phyloP scores from a whole-genome alignment of 2,113 vertebrate genomes.

The Opisthocomus hoazin region DNA sequence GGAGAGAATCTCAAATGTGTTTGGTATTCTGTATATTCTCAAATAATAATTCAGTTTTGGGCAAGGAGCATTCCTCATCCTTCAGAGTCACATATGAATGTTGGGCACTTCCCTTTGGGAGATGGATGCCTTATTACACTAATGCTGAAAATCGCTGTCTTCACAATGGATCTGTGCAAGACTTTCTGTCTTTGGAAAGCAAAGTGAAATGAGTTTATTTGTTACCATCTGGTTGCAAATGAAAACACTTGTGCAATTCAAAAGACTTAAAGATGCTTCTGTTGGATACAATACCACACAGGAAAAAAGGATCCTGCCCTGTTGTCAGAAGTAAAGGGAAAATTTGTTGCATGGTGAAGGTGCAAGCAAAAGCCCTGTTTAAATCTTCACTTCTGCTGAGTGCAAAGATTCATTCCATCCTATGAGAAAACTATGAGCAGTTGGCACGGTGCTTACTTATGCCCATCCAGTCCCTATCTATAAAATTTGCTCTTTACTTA shows the following conservation, averaged over 20 bases:
- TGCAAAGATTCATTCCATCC: neutral
- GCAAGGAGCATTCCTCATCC: neutral
- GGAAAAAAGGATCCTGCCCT: neutral
- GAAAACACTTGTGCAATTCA: neutral
- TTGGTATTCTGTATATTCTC: neutral
- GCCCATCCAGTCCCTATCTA: neutral
- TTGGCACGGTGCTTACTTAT: neutral
- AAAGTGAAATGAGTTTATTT: neutral
- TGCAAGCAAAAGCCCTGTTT: neutral
- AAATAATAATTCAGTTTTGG: neutral
- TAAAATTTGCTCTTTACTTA: neutral
- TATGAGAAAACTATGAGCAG: neutral
- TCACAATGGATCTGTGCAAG: neutral
- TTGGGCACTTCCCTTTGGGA: neutral
- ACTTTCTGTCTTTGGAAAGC: neutral
- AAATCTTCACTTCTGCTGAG: neutral
- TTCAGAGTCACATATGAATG: neutral
- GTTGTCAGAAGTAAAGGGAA: neutral
- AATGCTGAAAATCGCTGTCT: neutral
- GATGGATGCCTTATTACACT: neutral
- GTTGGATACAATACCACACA: neutral
- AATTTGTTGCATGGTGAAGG: neutral
- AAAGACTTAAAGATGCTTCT: neutral
- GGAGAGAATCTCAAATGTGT: neutral
- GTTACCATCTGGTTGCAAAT: neutral